phyloP scores from a whole-genome alignment of 2,797 vertebrate genomes.

The Gorsachius magnificus region DNA sequence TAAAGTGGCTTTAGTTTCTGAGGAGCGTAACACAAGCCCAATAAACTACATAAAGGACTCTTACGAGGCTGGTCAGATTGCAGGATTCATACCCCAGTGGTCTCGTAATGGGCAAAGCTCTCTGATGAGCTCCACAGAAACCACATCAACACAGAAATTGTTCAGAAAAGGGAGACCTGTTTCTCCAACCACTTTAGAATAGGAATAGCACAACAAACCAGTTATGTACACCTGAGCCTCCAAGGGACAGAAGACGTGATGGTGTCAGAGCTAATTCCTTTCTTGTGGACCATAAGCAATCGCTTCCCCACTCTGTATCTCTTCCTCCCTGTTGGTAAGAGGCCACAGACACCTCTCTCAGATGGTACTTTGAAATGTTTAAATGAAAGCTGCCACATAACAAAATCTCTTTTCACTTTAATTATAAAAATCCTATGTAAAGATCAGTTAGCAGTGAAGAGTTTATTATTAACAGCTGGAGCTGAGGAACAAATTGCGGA shows the following conservation, averaged over 20 bases:
- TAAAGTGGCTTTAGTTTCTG: background rate
- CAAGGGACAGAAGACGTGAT: background rate
- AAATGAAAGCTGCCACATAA: background rate
- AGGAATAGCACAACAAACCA: background rate
- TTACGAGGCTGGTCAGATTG: background rate
- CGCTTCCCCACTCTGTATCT: background rate
- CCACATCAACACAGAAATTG: background rate
- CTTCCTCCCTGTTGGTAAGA: background rate
- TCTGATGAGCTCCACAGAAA: background rate
- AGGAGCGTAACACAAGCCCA: background rate
- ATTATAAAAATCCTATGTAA: background rate
- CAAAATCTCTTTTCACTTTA: background rate
- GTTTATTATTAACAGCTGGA: conserved; percentile 38
- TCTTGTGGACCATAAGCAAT: background rate
- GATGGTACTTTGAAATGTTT: background rate
- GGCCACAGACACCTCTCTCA: background rate
- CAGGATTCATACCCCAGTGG: background rate
- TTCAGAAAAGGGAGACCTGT: background rate
- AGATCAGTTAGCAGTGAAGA: background rate
- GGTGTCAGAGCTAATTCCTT: background rate
- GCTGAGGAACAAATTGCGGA: background rate
- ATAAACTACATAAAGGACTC: background rate
- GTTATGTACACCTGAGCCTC: background rate
- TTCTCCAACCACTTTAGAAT: background rate
- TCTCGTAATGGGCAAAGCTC: background rate